phyloP scores from a whole-genome alignment of 2,113 vertebrate species.

The Coturnix japonica region DNA sequence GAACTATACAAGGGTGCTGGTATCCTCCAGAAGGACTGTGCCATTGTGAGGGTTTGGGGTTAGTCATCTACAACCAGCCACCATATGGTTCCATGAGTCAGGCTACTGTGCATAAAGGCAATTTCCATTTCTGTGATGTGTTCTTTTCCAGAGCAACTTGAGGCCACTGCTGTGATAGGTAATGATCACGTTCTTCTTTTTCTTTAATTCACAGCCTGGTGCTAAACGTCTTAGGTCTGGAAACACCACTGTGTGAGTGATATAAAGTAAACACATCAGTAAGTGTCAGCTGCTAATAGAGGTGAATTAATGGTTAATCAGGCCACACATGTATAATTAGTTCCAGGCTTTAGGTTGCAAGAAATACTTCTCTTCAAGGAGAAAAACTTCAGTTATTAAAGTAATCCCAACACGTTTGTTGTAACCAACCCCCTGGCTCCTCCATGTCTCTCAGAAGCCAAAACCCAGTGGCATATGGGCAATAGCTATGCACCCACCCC shows the following conservation, averaged over 20 bases:
- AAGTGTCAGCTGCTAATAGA: constrained; percentile 21
- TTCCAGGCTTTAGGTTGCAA: constrained; percentile 36
- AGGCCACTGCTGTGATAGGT: neutral
- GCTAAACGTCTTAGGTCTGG: neutral
- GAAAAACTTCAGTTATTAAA: constrained; percentile 19
- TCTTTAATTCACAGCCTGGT: neutral
- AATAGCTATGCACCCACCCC: neutral
- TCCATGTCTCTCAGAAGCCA: neutral
- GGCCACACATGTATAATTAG: constrained; percentile 54
- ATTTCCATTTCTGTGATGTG: neutral
- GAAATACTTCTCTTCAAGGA: neutral
- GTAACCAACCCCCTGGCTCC: neutral
- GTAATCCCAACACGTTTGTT: neutral
- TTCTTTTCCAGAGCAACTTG: neutral
- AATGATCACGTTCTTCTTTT: neutral
- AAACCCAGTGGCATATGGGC: neutral
- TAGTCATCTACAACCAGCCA: neutral
- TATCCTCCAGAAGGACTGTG: neutral
- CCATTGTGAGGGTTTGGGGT: no score
- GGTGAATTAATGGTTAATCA: constrained; percentile 42
- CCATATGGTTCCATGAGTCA: neutral
- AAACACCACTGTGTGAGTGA: neutral
- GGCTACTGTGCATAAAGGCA: neutral
- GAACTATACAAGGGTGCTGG: neutral
- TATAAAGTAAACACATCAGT: neutral